phyloP scores from a whole-genome alignment of 2,888 invertebrate species.

The Drosophila paracracens region DNA sequence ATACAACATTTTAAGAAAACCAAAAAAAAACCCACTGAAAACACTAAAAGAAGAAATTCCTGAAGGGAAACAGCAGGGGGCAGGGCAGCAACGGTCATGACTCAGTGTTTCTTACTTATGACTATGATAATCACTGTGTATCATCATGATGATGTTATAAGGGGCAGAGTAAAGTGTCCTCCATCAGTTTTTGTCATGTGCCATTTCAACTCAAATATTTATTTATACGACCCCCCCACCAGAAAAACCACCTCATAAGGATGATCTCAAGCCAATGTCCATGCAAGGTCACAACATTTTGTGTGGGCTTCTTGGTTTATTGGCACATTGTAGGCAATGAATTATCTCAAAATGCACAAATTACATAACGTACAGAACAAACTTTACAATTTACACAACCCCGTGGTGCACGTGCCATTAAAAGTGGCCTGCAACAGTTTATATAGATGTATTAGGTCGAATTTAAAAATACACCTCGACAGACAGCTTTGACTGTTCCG shows the following conservation, averaged over 20 bases:
- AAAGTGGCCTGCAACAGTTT: constrained; percentile 1
- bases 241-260: constrained; percentile 8
- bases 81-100: constrained; percentile 20
- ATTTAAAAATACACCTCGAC: constrained; percentile 5
- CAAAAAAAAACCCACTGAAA: constrained; percentile 2
- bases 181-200: constrained; percentile 42
- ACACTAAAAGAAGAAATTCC: not conserved
- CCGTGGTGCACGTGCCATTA: constrained; percentile 2
- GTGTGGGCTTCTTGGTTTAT: constrained; percentile 15
- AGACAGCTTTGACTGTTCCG: not conserved
- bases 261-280: constrained; percentile 11
- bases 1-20: not conserved
- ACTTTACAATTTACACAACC: constrained; percentile 11
- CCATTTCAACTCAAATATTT: constrained; percentile 43
- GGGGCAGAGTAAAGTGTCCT: constrained; percentile 15
- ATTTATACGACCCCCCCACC: constrained; percentile 18
- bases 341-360: not conserved
- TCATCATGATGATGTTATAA: constrained; percentile 10
- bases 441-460: not conserved
- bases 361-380: constrained; percentile 10
- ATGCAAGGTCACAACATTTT: constrained; percentile 35
- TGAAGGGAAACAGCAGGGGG: constrained; percentile 1
- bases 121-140: not conserved
- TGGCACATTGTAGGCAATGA: constrained; percentile 5
- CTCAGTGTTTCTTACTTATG: constrained; percentile 22